Base-by-base conservation (phyloP, 2,888 invertebrate species). In the Caradrina clavipalpis region DNA sequence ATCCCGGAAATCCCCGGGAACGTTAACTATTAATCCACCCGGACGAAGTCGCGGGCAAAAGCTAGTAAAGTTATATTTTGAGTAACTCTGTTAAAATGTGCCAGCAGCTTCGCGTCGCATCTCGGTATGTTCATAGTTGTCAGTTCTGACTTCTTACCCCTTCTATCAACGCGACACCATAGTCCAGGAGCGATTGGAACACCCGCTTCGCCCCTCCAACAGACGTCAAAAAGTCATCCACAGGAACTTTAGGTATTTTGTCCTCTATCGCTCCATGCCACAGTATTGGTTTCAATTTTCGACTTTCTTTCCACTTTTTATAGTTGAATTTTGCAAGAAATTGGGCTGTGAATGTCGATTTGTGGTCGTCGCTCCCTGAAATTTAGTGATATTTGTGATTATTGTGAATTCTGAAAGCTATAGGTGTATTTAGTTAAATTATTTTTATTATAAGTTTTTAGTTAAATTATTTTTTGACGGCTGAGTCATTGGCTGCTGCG, bases 281-380 rank as follows among this genome's bases (percentile, higher is more conserved):
- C 4, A 96, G 79, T 8, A 89, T 55, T 1, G 92, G 93, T 21
- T 86, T 90, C 0, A 91, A 70, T 67, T 85, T 88, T 51, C 90
- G 88, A n/a, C 87, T 86, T 54, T 89, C 86, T 19, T 83, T 91
- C 93, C 95, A 94, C 13, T 85, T 86, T 35, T 86, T 82, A 67
- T 91, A 91, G 26, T 93, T 89, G 67, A 92, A 94, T 80, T 93
- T 88, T 62, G 73, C 78, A 19, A 97, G 87, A 87, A 97, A 97
- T 1, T 95, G 89, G 0, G 95, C 79, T 39, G 91, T 76, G 81
- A 96, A 97, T 6, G 73, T 85, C 0, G 97, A 97, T 78, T 91
- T 81, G 82, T 97, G 97, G 0, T 90, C 89, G 87, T 97, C 97
- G 58, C 90, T 94, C 97, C 97, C 97, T 97, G 81, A 68, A 92